Evolutionary conservation across 2,797 vertebrate species (phyloP).

Genomic region (Sciurus vulgaris): DNA sequence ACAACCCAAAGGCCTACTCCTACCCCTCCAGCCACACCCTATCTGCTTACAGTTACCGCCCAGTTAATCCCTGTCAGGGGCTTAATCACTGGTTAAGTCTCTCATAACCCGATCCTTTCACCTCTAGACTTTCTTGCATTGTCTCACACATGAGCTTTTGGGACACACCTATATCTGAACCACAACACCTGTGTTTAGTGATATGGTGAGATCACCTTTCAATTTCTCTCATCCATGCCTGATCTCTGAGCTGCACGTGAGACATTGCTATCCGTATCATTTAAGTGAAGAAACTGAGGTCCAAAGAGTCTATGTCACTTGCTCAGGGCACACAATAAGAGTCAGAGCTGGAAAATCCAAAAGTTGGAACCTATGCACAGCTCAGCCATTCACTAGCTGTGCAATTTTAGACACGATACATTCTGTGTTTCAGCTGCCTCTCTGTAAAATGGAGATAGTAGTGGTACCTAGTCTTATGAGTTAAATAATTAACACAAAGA

Average conservation of each 20-base stretch:
- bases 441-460: neutral
- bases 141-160: too few relatives aligned
- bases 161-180: too few relatives aligned
- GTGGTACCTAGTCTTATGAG: neutral
- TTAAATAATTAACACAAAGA: neutral
- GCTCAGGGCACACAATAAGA: neutral
- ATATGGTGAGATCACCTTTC: neutral
- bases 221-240: neutral
- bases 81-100: too few relatives aligned
- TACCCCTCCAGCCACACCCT: too few relatives aligned
- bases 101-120: too few relatives aligned
- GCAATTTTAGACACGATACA: neutral
- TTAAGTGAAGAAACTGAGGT: neutral
- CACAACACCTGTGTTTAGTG: too few relatives aligned
- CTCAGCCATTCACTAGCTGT: neutral
- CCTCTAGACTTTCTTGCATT: too few relatives aligned
- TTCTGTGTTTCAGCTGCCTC: neutral
- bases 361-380: neutral
- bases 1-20: too few relatives aligned
- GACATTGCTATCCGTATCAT: too few relatives aligned
- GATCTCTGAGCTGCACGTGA: neutral
- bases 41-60: too few relatives aligned
- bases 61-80: too few relatives aligned
- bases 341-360: conserved; percentile 18
- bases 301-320: neutral